phyloP scores from a whole-genome alignment of 1,140 invertebrate genomes.

The Drosophila auraria region DNA sequence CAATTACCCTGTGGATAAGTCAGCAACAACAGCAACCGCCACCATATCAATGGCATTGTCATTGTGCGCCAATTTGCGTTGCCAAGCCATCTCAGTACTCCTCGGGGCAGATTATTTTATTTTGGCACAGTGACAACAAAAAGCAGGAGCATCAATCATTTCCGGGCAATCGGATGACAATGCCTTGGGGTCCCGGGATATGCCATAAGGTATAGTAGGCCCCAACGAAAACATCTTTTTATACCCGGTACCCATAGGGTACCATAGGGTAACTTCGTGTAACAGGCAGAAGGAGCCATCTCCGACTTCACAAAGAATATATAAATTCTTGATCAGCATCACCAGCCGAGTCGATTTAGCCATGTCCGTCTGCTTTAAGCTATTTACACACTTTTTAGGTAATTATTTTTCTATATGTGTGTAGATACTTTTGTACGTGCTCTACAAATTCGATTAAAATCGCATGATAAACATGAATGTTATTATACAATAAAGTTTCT shows the following conservation, averaged over 20 bases:
- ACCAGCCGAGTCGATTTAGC: conserved; percentile 36
- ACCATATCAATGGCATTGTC: conserved; percentile 41
- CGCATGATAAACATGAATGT: no score
- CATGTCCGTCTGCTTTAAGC: conserved; percentile 40
- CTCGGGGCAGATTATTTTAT: conserved; percentile 62
- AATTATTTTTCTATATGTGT: no score
- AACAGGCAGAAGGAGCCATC: no score
- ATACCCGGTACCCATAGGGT: no score
- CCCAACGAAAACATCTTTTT: conserved; percentile 33
- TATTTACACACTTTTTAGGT: no score
- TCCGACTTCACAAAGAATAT: no score
- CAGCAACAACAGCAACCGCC: conserved; percentile 5
- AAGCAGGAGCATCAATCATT: conserved; percentile 68
- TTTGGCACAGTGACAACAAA: conserved; percentile 52
- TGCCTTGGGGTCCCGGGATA: conserved; percentile 18
- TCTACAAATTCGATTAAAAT: no score
- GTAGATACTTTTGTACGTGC: no score
- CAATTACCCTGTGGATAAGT: conserved; percentile 41
- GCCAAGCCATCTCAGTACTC: conserved; percentile 4
- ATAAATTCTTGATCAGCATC: no score
- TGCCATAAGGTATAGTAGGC: conserved; percentile 18
- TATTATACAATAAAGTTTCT: no score
- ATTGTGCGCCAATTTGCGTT: conserved; percentile 59
- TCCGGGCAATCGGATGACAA: conserved; percentile 77
- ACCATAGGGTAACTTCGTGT: no score